A percentile compares a stretch with the other conserved stretches of the same genome.
phyloP scores from a whole-genome alignment of 1,140 invertebrate genomes.

The Artemia franciscana region DNA sequence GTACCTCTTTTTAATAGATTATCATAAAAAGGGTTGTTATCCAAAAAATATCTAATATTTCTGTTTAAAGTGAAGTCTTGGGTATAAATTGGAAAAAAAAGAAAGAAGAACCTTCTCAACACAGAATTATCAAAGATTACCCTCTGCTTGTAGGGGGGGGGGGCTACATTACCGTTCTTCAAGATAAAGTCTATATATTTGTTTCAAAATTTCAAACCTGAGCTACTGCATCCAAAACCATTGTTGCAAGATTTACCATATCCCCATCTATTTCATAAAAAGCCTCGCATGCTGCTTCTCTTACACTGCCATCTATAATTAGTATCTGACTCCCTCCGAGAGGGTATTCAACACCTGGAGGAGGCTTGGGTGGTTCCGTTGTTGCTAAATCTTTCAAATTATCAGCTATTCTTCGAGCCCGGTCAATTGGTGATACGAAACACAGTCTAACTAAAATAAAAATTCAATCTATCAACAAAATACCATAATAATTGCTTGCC shows the following conservation, averaged over 20 bases:
- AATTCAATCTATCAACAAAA: background rate
- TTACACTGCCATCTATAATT: slow-evolving; percentile 36
- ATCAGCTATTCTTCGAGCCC: background rate
- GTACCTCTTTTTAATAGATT: too few species aligned
- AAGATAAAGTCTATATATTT: too few species aligned
- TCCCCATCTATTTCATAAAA: slow-evolving; percentile 66
- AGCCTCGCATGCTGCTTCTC: slow-evolving; percentile 55
- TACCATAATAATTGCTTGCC: too few species aligned
- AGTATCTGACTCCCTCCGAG: slow-evolving; percentile 32
- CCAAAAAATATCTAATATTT: too few species aligned
- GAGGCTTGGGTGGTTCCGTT: slow-evolving; percentile 19
- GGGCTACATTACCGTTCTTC: too few species aligned
- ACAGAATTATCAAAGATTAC: too few species aligned
- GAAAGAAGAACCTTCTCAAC: too few species aligned
- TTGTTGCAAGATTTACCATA: slow-evolving; percentile 51
- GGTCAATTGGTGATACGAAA: background rate
- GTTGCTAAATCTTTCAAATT: background rate
- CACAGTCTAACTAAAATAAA: background rate
- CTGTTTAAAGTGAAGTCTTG: too few species aligned
- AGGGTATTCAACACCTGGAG: slow-evolving; percentile 43
- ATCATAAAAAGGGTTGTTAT: too few species aligned
- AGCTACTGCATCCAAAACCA: slow-evolving; percentile 53
- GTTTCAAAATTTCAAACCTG: too few species aligned
- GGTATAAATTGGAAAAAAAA: too few species aligned
- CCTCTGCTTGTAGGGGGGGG: too few species aligned